Conservation (phyloP, 2,888 invertebrate species). For the Lucinisca nassula region DNA sequence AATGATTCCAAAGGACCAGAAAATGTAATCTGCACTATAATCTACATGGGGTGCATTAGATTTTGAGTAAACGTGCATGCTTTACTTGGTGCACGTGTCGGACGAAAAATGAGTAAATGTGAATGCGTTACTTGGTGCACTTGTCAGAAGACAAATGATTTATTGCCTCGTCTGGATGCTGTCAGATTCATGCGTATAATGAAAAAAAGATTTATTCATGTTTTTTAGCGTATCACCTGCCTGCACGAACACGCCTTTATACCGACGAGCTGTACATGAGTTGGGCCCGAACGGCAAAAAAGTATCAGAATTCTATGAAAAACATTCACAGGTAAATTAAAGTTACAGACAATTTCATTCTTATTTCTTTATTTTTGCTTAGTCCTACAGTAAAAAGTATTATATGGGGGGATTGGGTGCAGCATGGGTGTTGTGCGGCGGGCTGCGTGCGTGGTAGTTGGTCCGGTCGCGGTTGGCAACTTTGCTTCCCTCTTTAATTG, state of each 20-base stretch:
- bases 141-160: neutral
- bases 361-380: no score
- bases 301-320: neutral
- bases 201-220: neutral
- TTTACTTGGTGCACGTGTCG: neutral
- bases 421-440: no score
- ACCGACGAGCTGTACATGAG: neutral
- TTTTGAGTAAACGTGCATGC: neutral
- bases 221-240: neutral
- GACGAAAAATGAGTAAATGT: neutral
- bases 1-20: no score
- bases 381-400: no score
- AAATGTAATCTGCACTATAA: no score
- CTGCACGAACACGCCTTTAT: neutral
- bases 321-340: neutral
- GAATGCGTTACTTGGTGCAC: neutral
- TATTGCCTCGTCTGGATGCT: neutral
- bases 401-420: no score
- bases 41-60: neutral
- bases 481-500: no score
- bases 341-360: no score
- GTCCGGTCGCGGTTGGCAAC: no score
- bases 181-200: neutral
- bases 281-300: neutral
- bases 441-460: no score